Evolutionary conservation across 2,113 vertebrate genomes (phyloP).

Genomic region (Conger conger): DNA sequence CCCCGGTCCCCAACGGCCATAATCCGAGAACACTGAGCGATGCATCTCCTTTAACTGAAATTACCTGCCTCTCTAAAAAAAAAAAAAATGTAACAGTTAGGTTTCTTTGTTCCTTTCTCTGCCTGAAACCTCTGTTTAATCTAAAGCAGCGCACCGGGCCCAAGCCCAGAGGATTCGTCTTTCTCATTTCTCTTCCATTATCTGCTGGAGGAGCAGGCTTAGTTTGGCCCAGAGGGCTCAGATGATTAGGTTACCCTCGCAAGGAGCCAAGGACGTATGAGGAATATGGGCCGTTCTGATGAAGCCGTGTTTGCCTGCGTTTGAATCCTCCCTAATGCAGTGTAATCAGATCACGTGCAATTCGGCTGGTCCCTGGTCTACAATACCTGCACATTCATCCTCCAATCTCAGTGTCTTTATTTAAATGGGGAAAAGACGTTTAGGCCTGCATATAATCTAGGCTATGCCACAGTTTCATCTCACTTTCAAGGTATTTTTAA

Average conservation of each 20-base stretch:
- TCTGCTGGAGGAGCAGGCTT: not conserved
- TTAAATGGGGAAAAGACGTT: not conserved
- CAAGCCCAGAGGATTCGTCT: too few relatives aligned
- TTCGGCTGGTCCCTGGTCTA: not conserved
- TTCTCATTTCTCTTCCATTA: not conserved
- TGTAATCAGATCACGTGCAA: slow-evolving; percentile 9
- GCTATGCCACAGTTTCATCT: not conserved
- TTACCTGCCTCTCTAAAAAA: too few relatives aligned
- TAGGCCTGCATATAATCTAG: not conserved
- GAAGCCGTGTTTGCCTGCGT: not conserved
- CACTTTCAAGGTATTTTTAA: not conserved
- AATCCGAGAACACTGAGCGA: not conserved
- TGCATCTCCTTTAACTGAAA: not conserved
- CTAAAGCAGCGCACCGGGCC: not conserved
- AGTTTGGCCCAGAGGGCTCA: slow-evolving; percentile 2
- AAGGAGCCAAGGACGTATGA: slow-evolving; percentile 12
- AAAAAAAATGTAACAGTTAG: not conserved
- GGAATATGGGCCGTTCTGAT: not conserved
- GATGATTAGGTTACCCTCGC: slow-evolving; percentile 12
- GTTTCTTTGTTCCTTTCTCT: not conserved
- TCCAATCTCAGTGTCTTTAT: not conserved
- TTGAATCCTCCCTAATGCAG: slow-evolving; percentile 7
- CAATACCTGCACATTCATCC: not conserved
- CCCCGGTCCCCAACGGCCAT: not conserved
- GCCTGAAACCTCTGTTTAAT: not conserved